A percentile compares a stretch with the other conserved stretches of the same genome.
Evolutionary conservation across 2,888 invertebrate genomes (phyloP).

Genomic region (Druceiella hillmani): DNA sequence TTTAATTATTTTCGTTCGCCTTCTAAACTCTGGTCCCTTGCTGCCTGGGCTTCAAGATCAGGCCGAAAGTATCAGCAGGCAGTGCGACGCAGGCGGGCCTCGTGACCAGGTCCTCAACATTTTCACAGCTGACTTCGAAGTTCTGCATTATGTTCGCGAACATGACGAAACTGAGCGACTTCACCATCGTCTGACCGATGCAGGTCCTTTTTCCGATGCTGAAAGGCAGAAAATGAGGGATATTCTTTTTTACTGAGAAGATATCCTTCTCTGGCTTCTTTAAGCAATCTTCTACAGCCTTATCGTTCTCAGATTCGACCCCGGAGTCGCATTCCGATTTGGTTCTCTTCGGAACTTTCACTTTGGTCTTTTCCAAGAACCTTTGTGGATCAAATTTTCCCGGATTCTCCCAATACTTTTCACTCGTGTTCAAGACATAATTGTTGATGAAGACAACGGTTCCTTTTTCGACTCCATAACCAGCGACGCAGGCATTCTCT

Average conservation of each 20-base stretch:
- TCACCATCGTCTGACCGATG: constrained; percentile 75
- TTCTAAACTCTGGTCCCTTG: too few relatives aligned
- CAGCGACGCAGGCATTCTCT: constrained; percentile 65
- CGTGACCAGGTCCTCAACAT: constrained; percentile 48
- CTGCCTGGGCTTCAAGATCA: constrained; percentile 56
- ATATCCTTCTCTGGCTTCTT: constrained; percentile 38
- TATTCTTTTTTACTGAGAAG: constrained; percentile 46
- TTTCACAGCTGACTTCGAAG: constrained; percentile 59
- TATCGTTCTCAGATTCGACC: constrained; percentile 48
- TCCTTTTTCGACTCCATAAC: constrained; percentile 67
- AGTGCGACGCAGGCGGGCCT: constrained; percentile 69
- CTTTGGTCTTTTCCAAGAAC: constrained; percentile 54
- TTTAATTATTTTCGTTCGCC: too few relatives aligned
- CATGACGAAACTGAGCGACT: constrained; percentile 69
- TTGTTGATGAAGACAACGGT: constrained; percentile 82
- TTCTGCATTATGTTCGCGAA: constrained; percentile 66
- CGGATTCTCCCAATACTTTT: constrained; percentile 68
- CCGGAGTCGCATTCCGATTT: constrained; percentile 52
- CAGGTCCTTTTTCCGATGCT: constrained; percentile 84
- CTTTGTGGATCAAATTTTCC: constrained; percentile 68
- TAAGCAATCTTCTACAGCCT: constrained; percentile 26
- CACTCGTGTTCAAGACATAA: constrained; percentile 70
- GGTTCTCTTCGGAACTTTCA: constrained; percentile 30
- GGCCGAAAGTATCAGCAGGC: constrained; percentile 64
- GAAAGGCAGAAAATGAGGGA: constrained; percentile 76